phyloP scores from a whole-genome alignment of 2,888 invertebrate species.

The Odontomyia ornata region DNA sequence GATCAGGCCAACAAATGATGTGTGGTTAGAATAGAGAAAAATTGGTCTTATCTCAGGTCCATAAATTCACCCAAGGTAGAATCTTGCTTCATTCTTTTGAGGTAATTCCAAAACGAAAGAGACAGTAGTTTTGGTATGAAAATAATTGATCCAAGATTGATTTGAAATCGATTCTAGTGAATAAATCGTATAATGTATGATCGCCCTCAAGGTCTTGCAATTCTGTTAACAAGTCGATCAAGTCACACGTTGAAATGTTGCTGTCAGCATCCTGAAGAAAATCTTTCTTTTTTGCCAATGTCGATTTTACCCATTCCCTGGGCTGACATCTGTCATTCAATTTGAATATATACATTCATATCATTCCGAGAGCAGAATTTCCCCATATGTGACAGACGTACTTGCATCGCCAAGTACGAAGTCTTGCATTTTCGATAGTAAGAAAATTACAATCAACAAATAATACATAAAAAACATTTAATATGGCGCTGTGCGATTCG shows the following conservation, averaged over 20 bases:
- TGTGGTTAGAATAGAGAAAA: too few species aligned
- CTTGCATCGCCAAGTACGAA: neutral
- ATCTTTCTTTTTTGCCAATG: slow-evolving; percentile 17
- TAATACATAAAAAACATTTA: slow-evolving; percentile 16
- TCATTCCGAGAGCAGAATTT: slow-evolving; percentile 9
- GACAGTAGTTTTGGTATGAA: too few species aligned
- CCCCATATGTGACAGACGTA: neutral
- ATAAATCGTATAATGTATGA: slow-evolving; percentile 12
- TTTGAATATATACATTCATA: slow-evolving; percentile 32
- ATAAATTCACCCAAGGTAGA: too few species aligned
- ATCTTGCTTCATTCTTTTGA: too few species aligned
- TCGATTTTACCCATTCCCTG: slow-evolving; percentile 26
- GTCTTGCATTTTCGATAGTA: slow-evolving; percentile 16
- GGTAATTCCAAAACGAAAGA: too few species aligned
- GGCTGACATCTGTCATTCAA: slow-evolving; percentile 39
- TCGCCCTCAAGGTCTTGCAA: slow-evolving; percentile 15
- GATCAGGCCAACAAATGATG: too few species aligned
- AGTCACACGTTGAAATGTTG: slow-evolving; percentile 29
- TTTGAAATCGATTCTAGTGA: too few species aligned
- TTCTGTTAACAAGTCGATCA: slow-evolving; percentile 28
- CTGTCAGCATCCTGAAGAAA: slow-evolving; percentile 13
- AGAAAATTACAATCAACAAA: slow-evolving; percentile 8
- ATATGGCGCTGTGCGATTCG: slow-evolving; percentile 17
- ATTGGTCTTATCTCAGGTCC: too few species aligned
- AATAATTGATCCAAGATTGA: too few species aligned